A percentile compares a stretch with the other conserved stretches of the same genome.
Evolutionary conservation across 2,888 invertebrate genomes (phyloP).

Genomic region (Mesoligia furuncula): DNA sequence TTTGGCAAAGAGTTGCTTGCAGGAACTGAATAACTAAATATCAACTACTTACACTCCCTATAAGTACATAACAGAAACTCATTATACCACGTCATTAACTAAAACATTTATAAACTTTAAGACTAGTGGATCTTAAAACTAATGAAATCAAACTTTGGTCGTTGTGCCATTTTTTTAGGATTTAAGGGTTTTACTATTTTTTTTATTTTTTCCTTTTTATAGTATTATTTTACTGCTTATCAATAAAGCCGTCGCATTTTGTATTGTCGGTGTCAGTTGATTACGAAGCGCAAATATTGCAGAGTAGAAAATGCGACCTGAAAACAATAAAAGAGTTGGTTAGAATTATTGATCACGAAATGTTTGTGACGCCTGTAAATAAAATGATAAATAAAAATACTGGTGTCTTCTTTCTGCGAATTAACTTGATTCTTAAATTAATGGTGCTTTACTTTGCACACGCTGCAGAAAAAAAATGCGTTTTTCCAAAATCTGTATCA

Average conservation of each 20-base stretch:
- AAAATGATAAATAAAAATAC: neutral
- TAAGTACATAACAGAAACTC: conserved; percentile 53
- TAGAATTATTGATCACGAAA: conserved; percentile 20
- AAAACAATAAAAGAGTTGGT: conserved; percentile 51
- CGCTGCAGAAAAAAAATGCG: neutral
- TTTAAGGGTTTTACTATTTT: conserved; percentile 86
- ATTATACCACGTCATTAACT: conserved; percentile 60
- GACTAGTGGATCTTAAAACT: conserved; percentile 84
- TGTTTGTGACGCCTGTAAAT: neutral
- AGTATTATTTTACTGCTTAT: conserved; percentile 64
- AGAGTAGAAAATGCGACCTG: conserved; percentile 72
- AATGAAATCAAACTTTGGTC: conserved; percentile 87
- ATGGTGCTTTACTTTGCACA: neutral
- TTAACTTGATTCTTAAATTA: neutral
- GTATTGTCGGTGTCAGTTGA: conserved; percentile 89
- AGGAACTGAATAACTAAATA: conserved; percentile 71
- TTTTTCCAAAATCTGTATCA: neutral
- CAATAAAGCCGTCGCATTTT: conserved; percentile 77
- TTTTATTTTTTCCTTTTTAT: conserved; percentile 77
- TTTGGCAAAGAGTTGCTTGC: conserved; percentile 68
- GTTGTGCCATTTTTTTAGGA: conserved; percentile 90
- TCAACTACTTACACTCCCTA: conserved; percentile 51
- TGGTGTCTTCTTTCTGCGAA: neutral
- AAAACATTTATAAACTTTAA: conserved; percentile 70
- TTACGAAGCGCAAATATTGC: conserved; percentile 69